A percentile compares a stretch with the other conserved stretches of the same genome.
Conservation (phyloP, 2,113 vertebrate species). For the Taurulus bubalis region DNA sequence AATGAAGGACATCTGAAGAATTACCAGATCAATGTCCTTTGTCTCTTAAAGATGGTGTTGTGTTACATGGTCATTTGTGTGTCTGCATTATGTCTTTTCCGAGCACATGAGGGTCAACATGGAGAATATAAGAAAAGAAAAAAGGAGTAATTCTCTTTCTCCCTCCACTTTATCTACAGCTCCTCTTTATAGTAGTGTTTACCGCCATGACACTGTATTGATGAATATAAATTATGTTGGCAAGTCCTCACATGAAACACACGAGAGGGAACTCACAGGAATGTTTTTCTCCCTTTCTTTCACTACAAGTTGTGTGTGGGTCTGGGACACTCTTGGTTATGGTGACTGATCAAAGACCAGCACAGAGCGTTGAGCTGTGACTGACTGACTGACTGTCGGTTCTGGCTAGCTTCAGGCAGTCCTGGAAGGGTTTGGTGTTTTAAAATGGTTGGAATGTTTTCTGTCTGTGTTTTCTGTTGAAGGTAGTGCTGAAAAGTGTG, state of each 20-base stretch:
- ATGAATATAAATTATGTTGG: constrained; percentile 31
- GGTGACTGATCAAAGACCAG: constrained; percentile 75
- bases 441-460: constrained; percentile 77
- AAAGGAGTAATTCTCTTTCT: background rate
- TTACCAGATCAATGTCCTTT: constrained; percentile 49
- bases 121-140: background rate
- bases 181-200: constrained; percentile 40
- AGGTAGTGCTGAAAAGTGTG: constrained; percentile 74
- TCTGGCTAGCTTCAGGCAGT: constrained; percentile 36
- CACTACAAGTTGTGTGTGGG: constrained; percentile 53
- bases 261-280: constrained; percentile 40
- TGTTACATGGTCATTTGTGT: constrained; percentile 53
- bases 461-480: constrained; percentile 70
- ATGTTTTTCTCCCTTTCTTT: constrained; percentile 29
- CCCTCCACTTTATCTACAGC: constrained; percentile 15
- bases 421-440: constrained; percentile 48
- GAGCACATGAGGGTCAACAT: constrained; percentile 19
- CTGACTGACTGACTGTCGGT: constrained; percentile 35
- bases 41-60: constrained; percentile 58
- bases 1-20: constrained; percentile 32
- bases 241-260: constrained; percentile 63
- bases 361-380: constrained; percentile 61
- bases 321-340: constrained; percentile 83
- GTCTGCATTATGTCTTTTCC: constrained; percentile 40
- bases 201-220: background rate